phyloP scores from a whole-genome alignment of 2,113 vertebrate species.

The Oceanites oceanicus region DNA sequence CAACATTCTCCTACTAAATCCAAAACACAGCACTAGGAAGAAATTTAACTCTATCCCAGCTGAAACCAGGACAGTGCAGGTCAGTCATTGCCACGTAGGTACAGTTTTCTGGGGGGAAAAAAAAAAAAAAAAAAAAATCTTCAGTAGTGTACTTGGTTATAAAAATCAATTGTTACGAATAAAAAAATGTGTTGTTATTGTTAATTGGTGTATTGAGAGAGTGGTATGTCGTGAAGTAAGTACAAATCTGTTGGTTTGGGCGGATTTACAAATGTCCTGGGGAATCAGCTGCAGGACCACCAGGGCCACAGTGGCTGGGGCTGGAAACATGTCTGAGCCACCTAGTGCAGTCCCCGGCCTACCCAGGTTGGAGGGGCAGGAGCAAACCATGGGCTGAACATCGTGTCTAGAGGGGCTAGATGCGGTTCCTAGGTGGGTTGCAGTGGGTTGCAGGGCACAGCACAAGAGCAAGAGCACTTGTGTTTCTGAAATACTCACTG shows the following conservation, averaged over 20 bases:
- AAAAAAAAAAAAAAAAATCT: not conserved
- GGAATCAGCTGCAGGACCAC: not conserved
- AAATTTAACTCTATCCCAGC: too few relatives aligned
- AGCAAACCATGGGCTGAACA: not conserved
- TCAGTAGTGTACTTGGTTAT: not conserved
- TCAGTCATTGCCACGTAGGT: not conserved
- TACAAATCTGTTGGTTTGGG: not conserved
- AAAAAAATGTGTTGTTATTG: not conserved
- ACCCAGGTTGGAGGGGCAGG: fast-evolving
- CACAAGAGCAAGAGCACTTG: not conserved
- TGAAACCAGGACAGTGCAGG: too few relatives aligned
- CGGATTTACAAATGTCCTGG: not conserved
- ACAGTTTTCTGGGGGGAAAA: not conserved
- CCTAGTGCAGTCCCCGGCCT: not conserved
- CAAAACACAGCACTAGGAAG: too few relatives aligned
- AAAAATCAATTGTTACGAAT: fast-evolving
- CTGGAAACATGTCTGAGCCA: not conserved
- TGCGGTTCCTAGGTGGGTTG: too few relatives aligned
- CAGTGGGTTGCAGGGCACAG: not conserved
- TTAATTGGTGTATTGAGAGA: not conserved
- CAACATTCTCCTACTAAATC: too few relatives aligned
- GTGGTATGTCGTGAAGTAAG: not conserved
- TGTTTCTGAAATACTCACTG: not conserved
- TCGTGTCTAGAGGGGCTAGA: not conserved
- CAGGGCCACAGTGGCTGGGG: fast-evolving